Percentiles rank a stretch among this genome's conserved stretches.
Conservation (phyloP, 1,140 invertebrate species). For the Eciton burchellii region DNA sequence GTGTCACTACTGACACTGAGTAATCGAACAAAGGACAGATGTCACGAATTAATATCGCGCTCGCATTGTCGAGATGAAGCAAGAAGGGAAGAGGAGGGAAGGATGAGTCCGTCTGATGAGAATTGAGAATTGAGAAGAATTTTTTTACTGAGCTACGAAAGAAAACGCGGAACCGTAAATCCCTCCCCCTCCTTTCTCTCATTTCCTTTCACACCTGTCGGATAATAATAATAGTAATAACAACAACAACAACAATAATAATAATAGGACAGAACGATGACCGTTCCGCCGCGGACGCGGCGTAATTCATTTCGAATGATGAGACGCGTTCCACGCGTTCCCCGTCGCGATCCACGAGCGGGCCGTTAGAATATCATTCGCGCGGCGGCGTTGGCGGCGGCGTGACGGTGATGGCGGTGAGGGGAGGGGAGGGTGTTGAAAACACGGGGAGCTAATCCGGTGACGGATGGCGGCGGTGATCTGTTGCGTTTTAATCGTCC, state of each 20-base stretch:
- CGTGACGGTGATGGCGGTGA: too few species aligned
- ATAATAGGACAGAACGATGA: constrained; percentile 57
- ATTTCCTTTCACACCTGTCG: constrained; percentile 45
- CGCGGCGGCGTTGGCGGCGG: too few species aligned
- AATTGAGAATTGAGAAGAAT: neutral
- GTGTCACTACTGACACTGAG: too few species aligned
- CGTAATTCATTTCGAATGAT: constrained; percentile 47
- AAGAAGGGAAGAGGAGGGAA: neutral
- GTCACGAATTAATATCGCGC: neutral
- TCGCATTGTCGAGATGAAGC: neutral
- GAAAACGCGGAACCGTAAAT: constrained; percentile 31
- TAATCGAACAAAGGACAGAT: too few species aligned
- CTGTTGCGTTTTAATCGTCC: constrained; percentile 66
- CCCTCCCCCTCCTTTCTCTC: neutral
- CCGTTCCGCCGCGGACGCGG: constrained; percentile 19
- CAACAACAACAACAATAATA: too few species aligned
- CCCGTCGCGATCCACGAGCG: constrained; percentile 56
- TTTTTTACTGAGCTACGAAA: neutral
- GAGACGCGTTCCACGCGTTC: constrained; percentile 35
- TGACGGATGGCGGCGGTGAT: constrained; percentile 66
- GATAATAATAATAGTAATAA: constrained; percentile 57
- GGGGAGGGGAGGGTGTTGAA: constrained; percentile 26
- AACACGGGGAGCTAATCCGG: constrained; percentile 63
- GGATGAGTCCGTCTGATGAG: neutral
- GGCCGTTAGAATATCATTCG: constrained; percentile 62